Percentiles rank a stretch among this genome's conserved stretches.
These are phyloP conservation scores for Nannobrachium achirus DNA, from an alignment of 2,113 vertebrate species.

Conservation along the genomic window DNA sequence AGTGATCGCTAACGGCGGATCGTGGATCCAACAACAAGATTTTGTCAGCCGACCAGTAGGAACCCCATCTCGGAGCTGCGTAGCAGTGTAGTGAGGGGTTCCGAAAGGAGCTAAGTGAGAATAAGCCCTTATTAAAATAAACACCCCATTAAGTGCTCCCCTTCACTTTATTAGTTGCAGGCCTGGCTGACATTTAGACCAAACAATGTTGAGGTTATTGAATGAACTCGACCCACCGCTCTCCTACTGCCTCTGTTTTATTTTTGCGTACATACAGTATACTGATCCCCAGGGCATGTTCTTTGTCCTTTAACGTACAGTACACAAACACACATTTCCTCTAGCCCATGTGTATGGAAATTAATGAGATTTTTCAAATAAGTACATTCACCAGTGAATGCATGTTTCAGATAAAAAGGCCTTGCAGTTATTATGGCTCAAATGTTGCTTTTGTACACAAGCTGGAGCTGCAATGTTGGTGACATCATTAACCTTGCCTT, in stretches of 20 bases:
- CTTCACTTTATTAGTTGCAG: slow-evolving; percentile 39
- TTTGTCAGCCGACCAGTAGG: too few species aligned
- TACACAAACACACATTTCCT: slow-evolving; percentile 24
- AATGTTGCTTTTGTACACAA: slow-evolving; percentile 23
- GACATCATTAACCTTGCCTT: slow-evolving; percentile 53
- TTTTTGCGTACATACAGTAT: slow-evolving; percentile 52
- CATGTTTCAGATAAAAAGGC: slow-evolving; percentile 53
- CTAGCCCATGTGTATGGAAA: slow-evolving; percentile 51
- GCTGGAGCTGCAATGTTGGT: slow-evolving; percentile 13
- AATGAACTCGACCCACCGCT: slow-evolving; percentile 7
- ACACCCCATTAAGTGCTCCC: slow-evolving; percentile 22
- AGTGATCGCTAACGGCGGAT: too few species aligned
- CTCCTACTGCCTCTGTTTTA: slow-evolving; percentile 23
- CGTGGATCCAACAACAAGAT: too few species aligned
- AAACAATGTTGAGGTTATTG: slow-evolving; percentile 19
- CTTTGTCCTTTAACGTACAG: slow-evolving; percentile 52
- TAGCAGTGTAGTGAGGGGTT: too few species aligned
- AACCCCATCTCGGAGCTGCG: too few species aligned
- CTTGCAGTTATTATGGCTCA: slow-evolving; percentile 36
- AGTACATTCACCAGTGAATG: slow-evolving; percentile 47
- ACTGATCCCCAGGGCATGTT: slow-evolving; percentile 43
- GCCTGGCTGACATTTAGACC: slow-evolving; percentile 39
- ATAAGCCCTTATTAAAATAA: slow-evolving; percentile 37
- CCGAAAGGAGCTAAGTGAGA: too few species aligned
- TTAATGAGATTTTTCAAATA: slow-evolving; percentile 56